Evolutionary conservation across 2,113 vertebrate species (phyloP).

Genomic region (Sinocyclocheilus grahami): DNA sequence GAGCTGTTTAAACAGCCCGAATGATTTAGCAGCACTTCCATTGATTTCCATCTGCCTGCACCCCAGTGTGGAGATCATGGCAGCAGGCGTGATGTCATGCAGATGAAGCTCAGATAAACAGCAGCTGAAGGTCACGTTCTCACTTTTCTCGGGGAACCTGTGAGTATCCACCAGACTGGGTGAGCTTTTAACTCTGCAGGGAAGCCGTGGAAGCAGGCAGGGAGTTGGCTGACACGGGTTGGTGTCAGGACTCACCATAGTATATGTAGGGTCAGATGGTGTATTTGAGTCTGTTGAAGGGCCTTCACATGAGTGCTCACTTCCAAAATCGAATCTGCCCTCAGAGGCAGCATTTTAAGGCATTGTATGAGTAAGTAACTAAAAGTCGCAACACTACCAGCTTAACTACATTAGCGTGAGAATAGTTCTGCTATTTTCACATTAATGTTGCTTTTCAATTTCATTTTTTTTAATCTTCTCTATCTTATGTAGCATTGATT

Average conservation of each 20-base stretch:
- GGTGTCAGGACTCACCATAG: background rate
- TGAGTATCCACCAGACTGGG: slow-evolving; percentile 11
- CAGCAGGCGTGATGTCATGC: slow-evolving; percentile 59
- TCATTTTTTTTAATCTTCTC: too few species aligned
- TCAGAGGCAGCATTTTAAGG: background rate
- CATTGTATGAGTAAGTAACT: background rate
- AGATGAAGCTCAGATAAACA: slow-evolving; percentile 38
- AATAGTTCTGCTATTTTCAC: background rate
- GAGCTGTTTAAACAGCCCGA: slow-evolving; percentile 45
- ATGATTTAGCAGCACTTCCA: slow-evolving; percentile 58
- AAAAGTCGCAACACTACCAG: background rate
- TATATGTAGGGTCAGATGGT: background rate
- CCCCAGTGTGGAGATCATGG: slow-evolving; percentile 23
- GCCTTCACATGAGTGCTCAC: background rate
- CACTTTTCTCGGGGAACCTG: background rate
- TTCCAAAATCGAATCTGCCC: background rate
- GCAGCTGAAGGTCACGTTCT: slow-evolving; percentile 38
- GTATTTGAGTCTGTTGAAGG: background rate
- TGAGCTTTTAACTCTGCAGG: slow-evolving; percentile 29
- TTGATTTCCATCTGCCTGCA: slow-evolving; percentile 61
- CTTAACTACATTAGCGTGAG: background rate
- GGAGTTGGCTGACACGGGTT: background rate
- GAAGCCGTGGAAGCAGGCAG: slow-evolving; percentile 34
- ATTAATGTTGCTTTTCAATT: background rate
- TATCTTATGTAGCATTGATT: too few species aligned